Base-by-base conservation (phyloP, 37 sponge, comb jelly and placozoan species). In the Haliclona indistincta region DNA sequence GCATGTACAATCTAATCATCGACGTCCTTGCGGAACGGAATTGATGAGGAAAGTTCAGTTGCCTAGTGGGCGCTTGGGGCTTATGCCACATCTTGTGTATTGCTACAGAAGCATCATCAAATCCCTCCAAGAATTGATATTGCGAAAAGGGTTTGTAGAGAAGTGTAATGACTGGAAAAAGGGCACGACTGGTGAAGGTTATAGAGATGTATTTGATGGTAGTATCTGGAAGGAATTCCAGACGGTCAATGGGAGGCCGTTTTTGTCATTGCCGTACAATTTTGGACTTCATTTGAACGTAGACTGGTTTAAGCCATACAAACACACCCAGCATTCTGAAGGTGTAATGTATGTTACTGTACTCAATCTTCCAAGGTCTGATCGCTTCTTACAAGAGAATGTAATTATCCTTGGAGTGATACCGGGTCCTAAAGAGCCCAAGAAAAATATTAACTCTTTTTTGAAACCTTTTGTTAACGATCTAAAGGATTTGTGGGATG, bases 221-320 rank as follows among this genome's bases (percentile, higher is more conserved):
- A 55, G 34, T 54, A 34, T 79, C 2, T 79, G 80, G 80, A 68
- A 79, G 32, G 63, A 79, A 7, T 79, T 79, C 49, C 17, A 30
- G 34, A 3, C 67, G 7, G 51, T 25, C 29, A 51, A 55, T 32
- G 38, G 78, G 26, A 19, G 38, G 37, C 34, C 58, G 2, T 79
- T 79, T 68, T 56, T 79, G 10, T 43, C 70, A 36, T 20, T 19
- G 51, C 71, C 80, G 15, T 40, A 64, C 62, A 58, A 55, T 29
- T 69, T 37, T 68, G 78, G 33, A 64, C 49, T 77, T 32, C 38
- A 32, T 23, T 22, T 77, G 3, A 77, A 70, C 23, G 34, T 70
- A 2, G 71, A 68, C 68, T 84, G 76, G 68, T 76, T 84, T 70
- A 61, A 75, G 37, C 84, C 83, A 0, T 83, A 35, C 47, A 32